These are phyloP conservation scores for Helarctos malayanus DNA, from an alignment of 2,797 vertebrate genomes.

Conservation along the genomic window DNA sequence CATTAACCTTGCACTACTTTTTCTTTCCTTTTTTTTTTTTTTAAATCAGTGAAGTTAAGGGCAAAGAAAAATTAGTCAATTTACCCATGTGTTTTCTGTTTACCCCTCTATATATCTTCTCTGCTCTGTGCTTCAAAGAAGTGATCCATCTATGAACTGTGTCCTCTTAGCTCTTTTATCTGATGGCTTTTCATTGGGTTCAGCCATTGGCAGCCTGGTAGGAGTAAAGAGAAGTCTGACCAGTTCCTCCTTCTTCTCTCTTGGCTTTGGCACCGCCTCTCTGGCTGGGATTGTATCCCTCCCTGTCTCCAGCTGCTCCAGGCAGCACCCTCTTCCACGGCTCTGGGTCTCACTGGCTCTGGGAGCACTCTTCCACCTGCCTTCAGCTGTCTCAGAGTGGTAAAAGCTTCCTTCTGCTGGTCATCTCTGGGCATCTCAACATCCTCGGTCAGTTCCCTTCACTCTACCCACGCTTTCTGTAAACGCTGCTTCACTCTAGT, in stretches of 20 bases:
- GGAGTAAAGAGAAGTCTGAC: not conserved
- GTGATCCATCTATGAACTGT: not conserved
- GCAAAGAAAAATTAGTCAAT: not conserved
- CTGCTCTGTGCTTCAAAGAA: not conserved
- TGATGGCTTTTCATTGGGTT: not conserved
- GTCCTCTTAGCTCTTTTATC: not conserved
- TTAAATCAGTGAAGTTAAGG: not conserved
- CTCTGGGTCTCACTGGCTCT: not conserved
- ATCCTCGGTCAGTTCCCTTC: not conserved
- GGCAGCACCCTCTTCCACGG: not conserved
- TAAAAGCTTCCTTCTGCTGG: not conserved
- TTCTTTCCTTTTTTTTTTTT: not conserved
- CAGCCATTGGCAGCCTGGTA: too few relatives aligned
- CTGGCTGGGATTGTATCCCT: too few relatives aligned
- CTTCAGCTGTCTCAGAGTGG: not conserved
- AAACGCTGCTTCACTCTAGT: not conserved
- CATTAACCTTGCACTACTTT: not conserved
- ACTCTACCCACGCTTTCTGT: not conserved
- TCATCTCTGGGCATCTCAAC: not conserved
- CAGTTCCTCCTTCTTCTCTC: not conserved
- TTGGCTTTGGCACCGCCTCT: not conserved
- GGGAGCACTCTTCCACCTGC: rapidly evolving
- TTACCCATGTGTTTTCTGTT: not conserved
- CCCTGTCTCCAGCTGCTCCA: not conserved
- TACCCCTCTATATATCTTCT: not conserved